Percentiles rank a stretch among this genome's conserved stretches.
Evolutionary conservation across 2,888 invertebrate genomes (phyloP).

Genomic region (Netelia melanura): DNA sequence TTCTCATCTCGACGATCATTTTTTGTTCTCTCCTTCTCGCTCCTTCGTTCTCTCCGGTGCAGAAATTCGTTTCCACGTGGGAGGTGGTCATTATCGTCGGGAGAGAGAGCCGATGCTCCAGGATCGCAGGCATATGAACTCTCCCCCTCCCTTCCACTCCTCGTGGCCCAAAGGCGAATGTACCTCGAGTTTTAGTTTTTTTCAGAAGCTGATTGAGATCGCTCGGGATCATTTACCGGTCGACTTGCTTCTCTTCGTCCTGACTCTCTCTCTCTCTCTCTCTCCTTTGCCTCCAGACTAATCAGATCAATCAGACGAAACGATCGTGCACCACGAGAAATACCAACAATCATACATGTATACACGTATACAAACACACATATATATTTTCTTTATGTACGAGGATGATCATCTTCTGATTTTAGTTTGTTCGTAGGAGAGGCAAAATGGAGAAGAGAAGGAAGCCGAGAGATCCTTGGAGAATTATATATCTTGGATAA

Average conservation of each 20-base stretch:
- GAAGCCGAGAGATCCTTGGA: constrained; percentile 49
- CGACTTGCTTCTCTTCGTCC: constrained; percentile 75
- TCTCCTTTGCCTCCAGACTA: constrained; percentile 73
- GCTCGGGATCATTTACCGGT: constrained; percentile 82
- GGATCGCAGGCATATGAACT: constrained; percentile 40
- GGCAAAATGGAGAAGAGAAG: constrained; percentile 41
- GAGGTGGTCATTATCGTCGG: constrained; percentile 80
- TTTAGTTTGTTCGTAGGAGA: constrained; percentile 56
- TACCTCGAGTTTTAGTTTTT: constrained; percentile 77
- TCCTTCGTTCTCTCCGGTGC: constrained; percentile 56
- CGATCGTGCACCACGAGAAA: constrained; percentile 77
- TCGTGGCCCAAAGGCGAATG: constrained; percentile 39
- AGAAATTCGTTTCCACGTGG: constrained; percentile 80
- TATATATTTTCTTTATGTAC: constrained; percentile 53
- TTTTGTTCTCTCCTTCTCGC: constrained; percentile 59
- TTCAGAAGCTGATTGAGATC: constrained; percentile 84
- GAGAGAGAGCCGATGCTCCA: constrained; percentile 58
- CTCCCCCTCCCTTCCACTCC: background rate
- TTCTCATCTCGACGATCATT: constrained; percentile 46
- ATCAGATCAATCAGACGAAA: constrained; percentile 84
- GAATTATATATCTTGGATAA: constrained; percentile 57
- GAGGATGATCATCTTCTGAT: constrained; percentile 78
- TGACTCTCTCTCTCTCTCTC: constrained; percentile 25
- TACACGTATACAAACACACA: background rate
- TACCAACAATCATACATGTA: background rate